Conservation (phyloP, 2,113 vertebrate species). For the Camelus bactrianus region DNA sequence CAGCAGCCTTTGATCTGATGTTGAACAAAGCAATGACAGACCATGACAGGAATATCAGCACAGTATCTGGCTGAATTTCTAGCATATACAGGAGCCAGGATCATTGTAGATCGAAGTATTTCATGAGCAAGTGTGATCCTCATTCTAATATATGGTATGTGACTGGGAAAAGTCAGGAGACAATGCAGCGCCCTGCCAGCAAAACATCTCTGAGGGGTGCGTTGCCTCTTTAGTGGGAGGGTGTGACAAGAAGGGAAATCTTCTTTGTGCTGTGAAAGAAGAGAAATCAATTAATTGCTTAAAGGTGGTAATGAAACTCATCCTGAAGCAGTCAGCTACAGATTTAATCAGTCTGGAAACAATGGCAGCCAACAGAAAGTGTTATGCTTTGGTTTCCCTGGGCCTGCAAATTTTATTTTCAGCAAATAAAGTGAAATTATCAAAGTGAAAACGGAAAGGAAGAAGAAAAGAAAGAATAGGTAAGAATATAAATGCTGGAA, state of each 20-base stretch:
- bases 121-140: background rate
- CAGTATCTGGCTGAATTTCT: conserved; percentile 17
- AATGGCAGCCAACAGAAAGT: background rate
- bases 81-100: background rate
- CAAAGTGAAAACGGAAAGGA: background rate
- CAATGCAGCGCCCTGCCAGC: background rate
- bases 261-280: background rate
- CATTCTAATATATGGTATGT: background rate
- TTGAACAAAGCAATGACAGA: conserved; percentile 19
- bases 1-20: conserved; percentile 16
- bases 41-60: background rate
- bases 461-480: background rate
- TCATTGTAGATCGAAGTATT: background rate
- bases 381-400: background rate
- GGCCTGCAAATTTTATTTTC: background rate
- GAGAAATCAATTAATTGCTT: background rate
- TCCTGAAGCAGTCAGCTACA: background rate
- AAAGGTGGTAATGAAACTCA: background rate
- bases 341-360: background rate
- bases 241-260: background rate
- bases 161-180: background rate
- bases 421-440: background rate
- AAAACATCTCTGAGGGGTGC: background rate
- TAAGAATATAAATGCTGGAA: background rate
- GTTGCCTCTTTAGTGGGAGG: background rate